Evolutionary conservation across 2,888 invertebrate species (phyloP), one percentile per base, ranked within the genome.

Genomic region (Drosophila siamana): DNA sequence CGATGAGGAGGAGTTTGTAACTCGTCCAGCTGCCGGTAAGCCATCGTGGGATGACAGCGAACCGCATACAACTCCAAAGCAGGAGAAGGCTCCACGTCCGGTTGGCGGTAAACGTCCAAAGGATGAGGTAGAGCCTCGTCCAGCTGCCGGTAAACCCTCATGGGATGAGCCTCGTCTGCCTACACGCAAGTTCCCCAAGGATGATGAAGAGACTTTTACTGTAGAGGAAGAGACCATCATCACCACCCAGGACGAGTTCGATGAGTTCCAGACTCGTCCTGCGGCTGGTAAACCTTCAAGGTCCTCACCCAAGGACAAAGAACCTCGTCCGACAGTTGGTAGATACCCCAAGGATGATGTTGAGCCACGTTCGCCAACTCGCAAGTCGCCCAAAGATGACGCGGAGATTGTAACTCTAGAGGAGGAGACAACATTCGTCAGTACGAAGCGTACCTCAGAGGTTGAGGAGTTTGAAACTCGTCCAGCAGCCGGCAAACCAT

Each of bases 161-260:
- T 54, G 50, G 30, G 40, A 66, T 24, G 38, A 55, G 26, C 70
- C 73, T n/a, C 47, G 28, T 3, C 16, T 15, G 1, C 16, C 33
- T 5, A 7, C 28, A 11, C 4, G 13, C 0, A 28, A 41, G 41
- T 16, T 30, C 9, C 52, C 52, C 11, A 41, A 65, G 13, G 65
- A 65, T 11, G 40, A 38, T 26, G 26, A 8, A 2, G 41, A 57
- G 13, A 38, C 38, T n/a, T 5, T 57, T 2, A 28, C 48, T 19
- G 16, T 38, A 2, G 38, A 24, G 0, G 11, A 38, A 11, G 38
- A 51, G 2, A 26, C 51, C 1, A 51, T 38, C 8, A 9, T 51
- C 9, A 36, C 38, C 7, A 51, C 51, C 38, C 8, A 30, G 11
- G 30, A 30, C 11, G 9, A 19, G 3, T 19, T 19, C 19, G 19